Evolutionary conservation across 2,113 vertebrate genomes (phyloP).

Genomic region (Trichechus manatus): DNA sequence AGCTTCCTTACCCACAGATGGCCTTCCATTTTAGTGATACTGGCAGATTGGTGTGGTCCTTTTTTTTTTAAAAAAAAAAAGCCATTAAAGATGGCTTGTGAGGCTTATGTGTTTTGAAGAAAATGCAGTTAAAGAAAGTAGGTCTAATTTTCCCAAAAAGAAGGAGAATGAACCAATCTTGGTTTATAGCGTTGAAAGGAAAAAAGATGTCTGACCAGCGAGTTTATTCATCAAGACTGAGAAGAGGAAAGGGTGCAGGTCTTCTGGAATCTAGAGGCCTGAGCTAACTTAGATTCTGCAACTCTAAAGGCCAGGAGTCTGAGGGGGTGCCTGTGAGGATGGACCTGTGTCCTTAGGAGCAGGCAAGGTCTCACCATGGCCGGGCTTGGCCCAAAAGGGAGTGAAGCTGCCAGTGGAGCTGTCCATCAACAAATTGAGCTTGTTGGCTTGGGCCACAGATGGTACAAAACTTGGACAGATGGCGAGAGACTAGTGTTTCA

Average conservation of each 20-base stretch:
- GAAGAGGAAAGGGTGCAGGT: not conserved
- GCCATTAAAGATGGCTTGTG: not conserved
- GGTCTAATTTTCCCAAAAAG: conserved; percentile 32
- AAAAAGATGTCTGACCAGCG: not conserved
- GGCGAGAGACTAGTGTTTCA: not conserved
- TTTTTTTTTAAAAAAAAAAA: not conserved
- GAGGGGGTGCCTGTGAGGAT: not conserved
- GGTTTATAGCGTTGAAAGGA: conserved; percentile 1
- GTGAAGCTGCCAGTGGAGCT: not conserved
- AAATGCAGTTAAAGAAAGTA: not conserved
- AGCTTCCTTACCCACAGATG: not conserved
- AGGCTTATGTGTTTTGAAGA: not conserved
- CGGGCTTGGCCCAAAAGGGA: not conserved
- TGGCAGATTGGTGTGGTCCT: not conserved
- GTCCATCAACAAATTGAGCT: not conserved
- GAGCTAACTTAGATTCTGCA: not conserved
- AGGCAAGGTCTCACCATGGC: not conserved
- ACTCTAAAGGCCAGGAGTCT: not conserved
- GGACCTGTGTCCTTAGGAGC: not conserved
- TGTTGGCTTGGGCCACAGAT: conserved; percentile 49
- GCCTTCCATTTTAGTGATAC: not conserved
- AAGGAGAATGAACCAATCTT: not conserved
- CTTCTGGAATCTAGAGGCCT: not conserved
- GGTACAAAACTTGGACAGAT: conserved; percentile 37
- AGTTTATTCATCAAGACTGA: not conserved